Conservation (phyloP, 2,888 invertebrate genomes). For the Matsumyia berberina region DNA sequence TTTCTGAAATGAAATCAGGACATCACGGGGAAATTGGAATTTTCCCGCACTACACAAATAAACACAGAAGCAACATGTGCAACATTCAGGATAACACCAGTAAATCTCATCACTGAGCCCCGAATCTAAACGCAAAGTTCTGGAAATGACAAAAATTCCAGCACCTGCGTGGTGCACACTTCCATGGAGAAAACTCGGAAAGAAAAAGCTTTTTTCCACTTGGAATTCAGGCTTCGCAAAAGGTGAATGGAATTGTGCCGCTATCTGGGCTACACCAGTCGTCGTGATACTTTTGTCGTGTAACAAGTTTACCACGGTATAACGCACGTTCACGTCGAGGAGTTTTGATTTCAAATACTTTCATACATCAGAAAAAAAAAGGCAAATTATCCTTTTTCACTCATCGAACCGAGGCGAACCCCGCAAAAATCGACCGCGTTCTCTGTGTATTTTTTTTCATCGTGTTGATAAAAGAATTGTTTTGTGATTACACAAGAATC, state of each 20-base stretch:
- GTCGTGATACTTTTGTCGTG: slow-evolving; percentile 75
- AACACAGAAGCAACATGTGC: slow-evolving; percentile 73
- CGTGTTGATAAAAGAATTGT: too few species aligned
- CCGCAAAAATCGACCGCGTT: slow-evolving; percentile 28
- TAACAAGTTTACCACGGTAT: slow-evolving; percentile 72
- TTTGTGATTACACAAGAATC: too few species aligned
- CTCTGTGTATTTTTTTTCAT: too few species aligned
- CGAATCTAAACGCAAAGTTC: slow-evolving; percentile 1
- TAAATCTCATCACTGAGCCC: background rate
- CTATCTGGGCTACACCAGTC: slow-evolving; percentile 74
- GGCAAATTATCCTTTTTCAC: slow-evolving; percentile 29
- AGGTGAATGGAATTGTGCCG: slow-evolving; percentile 75
- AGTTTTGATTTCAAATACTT: slow-evolving; percentile 9
- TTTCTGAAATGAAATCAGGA: slow-evolving; percentile 41
- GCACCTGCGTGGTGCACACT: slow-evolving; percentile 33
- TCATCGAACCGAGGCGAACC: slow-evolving; percentile 16
- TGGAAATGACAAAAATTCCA: slow-evolving; percentile 41
- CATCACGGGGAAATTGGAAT: slow-evolving; percentile 40
- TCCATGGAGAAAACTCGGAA: slow-evolving; percentile 36
- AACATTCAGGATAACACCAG: slow-evolving; percentile 36
- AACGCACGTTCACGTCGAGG: slow-evolving; percentile 34
- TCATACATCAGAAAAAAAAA: background rate
- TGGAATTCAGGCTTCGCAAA: slow-evolving; percentile 64
- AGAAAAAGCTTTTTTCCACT: slow-evolving; percentile 55
- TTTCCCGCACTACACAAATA: slow-evolving; percentile 55